Base-by-base conservation (phyloP, 2,113 vertebrate species). In the Ictalurus punctatus region DNA sequence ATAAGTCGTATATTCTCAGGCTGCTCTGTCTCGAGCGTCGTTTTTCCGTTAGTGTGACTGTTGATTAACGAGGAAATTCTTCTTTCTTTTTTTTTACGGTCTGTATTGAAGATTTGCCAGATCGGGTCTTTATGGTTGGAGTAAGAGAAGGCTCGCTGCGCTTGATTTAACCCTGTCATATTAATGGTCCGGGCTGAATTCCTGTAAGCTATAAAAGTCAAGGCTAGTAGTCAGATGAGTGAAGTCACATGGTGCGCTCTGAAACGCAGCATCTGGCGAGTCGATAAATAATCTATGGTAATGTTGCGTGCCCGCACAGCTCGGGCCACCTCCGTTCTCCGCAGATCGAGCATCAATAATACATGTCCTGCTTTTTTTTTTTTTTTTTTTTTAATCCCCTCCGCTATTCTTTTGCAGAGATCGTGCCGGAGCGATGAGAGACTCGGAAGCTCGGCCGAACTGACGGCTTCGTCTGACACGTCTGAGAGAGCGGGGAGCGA, bases 271-370 rank as follows among this genome's bases (percentile, higher is more conserved):
- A 87, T 83, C 91, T 92, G 91, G 76, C 85, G 73, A 63, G 21
- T 30, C 52, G 61, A 91, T 94, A 81, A 95, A 95, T 95, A 93
- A 93, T 94, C 90, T 69, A 93, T n/a, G 40, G 87, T 93, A 91
- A 92, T 93, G 90, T 92, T 93, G 86, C n/a, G 9, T 88, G 73
- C 87, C 79, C 83, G 86, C 92, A 89, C 52, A 81, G 78, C 78
- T 81, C 83, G 81, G 71, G 88, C 83, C 88, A 80, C 85, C 52
- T 48, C 65, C 76, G 81, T 91, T 86, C 90, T 92, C 82, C 30
- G 63, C 34, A 27, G 67, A 89, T 85, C 87, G 89, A 86, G 83
- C 74, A 92, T 94, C 83, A 94, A 93, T 93, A 90, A 93, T 88
- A 69, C 30, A 92, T 91, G 84, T 83, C 58, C 65, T 56, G n/a